phyloP scores from a whole-genome alignment of 2,888 invertebrate genomes.

The Bembecia ichneumoniformis region DNA sequence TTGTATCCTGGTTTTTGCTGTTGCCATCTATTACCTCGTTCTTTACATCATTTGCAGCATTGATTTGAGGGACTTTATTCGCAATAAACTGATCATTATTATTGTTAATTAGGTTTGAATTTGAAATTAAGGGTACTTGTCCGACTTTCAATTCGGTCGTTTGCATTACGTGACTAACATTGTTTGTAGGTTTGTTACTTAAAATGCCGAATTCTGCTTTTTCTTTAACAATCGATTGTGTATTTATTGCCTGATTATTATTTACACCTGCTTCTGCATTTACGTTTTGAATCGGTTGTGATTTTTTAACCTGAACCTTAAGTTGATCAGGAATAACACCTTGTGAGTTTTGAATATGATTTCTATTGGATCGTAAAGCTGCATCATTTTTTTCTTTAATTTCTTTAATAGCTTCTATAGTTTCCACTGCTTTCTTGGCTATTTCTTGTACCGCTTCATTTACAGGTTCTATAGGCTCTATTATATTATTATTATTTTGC shows the following conservation, averaged over 20 bases:
- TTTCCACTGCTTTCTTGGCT: slow-evolving; percentile 56
- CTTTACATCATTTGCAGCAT: not conserved
- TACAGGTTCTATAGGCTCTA: slow-evolving; percentile 18
- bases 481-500: slow-evolving; percentile 8
- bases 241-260: slow-evolving; percentile 4
- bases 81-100: too few species aligned
- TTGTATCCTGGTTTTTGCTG: not conserved
- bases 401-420: slow-evolving; percentile 57
- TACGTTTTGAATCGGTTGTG: slow-evolving; percentile 4
- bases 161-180: slow-evolving; percentile 2
- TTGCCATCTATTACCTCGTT: not conserved
- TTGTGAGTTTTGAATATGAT: not conserved
- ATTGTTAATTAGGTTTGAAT: too few species aligned
- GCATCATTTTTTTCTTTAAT: slow-evolving; percentile 31
- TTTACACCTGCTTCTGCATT: slow-evolving; percentile 7
- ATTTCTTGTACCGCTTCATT: slow-evolving; percentile 62
- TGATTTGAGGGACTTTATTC: not conserved
- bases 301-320: slow-evolving; percentile 1
- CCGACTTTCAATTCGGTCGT: too few species aligned
- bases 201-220: slow-evolving; percentile 5
- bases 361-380: not conserved
- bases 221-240: slow-evolving; percentile 6
- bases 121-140: too few species aligned
- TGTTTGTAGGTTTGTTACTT: slow-evolving; percentile 3
- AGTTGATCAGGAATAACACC: not conserved